Evolutionary conservation across 1,140 invertebrate genomes (phyloP).

Genomic region (Hycleus cichorii): DNA sequence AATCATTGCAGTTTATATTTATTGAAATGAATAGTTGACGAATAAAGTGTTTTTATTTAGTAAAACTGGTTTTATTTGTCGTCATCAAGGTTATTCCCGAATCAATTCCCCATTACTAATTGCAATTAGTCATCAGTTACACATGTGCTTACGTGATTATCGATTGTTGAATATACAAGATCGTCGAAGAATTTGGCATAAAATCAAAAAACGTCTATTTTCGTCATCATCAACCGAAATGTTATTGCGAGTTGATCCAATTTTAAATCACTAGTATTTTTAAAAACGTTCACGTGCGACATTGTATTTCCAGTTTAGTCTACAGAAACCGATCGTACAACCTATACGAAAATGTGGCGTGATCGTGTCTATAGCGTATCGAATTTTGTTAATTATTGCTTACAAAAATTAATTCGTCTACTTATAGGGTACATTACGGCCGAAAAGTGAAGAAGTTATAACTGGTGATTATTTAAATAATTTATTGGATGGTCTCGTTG

Average conservation of each 20-base stretch:
- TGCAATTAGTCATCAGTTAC: constrained; percentile 9
- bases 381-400: not conserved
- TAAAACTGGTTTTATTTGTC: no score
- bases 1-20: no score
- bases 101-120: constrained; percentile 3
- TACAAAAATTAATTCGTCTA: not conserved
- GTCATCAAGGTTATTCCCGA: no score
- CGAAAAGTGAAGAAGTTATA: constrained; percentile 6
- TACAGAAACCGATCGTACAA: not conserved
- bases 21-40: no score
- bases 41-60: no score
- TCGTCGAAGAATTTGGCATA: constrained; percentile 2
- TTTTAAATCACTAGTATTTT: constrained; percentile 9
- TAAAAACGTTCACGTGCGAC: constrained; percentile 3
- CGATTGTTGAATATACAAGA: not conserved
- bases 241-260: constrained; percentile 11
- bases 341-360: constrained; percentile 1
- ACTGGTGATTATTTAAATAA: constrained; percentile 4
- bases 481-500: constrained; percentile 2
- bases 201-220: constrained; percentile 7
- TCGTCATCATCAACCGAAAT: not conserved
- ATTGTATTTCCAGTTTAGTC: not conserved
- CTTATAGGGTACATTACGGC: constrained; percentile 1
- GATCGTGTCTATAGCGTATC: constrained; percentile 7
- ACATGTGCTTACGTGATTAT: constrained; percentile 1